These are phyloP conservation scores for Melieria picta DNA, from an alignment of 2,888 invertebrate genomes.

Conservation along the genomic window DNA sequence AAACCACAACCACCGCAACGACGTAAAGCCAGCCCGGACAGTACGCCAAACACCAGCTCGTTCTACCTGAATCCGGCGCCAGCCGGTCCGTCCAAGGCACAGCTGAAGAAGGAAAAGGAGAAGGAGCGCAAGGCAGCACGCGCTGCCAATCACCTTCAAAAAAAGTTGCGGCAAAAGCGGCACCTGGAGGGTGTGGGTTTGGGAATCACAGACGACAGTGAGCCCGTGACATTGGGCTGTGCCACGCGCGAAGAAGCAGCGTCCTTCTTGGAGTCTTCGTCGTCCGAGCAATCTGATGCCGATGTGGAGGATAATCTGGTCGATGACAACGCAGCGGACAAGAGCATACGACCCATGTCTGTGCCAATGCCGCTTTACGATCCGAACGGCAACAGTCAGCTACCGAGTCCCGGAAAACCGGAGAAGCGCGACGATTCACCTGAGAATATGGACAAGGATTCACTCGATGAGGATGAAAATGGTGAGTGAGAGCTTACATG, in stretches of 20 bases:
- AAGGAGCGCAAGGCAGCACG: conserved; percentile 67
- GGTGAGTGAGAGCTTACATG: conserved; percentile 47
- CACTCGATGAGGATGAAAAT: conserved; percentile 69
- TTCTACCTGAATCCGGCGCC: conserved; percentile 51
- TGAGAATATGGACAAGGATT: conserved; percentile 70
- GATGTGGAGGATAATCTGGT: conserved; percentile 84
- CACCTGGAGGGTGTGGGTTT: conserved; percentile 30
- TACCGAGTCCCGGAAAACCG: conserved; percentile 49
- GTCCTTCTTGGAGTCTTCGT: conserved; percentile 50
- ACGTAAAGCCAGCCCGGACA: conserved; percentile 66
- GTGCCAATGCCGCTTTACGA: conserved; percentile 46
- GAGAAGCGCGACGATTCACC: conserved; percentile 71
- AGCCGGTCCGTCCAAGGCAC: conserved; percentile 68
- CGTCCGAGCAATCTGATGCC: conserved; percentile 80
- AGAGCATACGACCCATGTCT: conserved; percentile 34
- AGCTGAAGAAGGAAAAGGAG: conserved; percentile 71
- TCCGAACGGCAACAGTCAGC: conserved; percentile 61
- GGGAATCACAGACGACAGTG: too few relatives aligned
- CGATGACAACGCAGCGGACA: conserved; percentile 64
- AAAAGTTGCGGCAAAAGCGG: conserved; percentile 39
- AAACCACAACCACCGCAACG: conserved; percentile 78
- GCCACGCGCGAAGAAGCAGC: conserved; percentile 39
- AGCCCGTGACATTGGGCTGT: conserved; percentile 31
- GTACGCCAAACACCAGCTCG: conserved; percentile 43
- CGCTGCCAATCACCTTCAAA: conserved; percentile 56